Evolutionary conservation across 53 echinoderm and acorn worm genomes (phyloP).

Genomic region (Echinarachnius parma): DNA sequence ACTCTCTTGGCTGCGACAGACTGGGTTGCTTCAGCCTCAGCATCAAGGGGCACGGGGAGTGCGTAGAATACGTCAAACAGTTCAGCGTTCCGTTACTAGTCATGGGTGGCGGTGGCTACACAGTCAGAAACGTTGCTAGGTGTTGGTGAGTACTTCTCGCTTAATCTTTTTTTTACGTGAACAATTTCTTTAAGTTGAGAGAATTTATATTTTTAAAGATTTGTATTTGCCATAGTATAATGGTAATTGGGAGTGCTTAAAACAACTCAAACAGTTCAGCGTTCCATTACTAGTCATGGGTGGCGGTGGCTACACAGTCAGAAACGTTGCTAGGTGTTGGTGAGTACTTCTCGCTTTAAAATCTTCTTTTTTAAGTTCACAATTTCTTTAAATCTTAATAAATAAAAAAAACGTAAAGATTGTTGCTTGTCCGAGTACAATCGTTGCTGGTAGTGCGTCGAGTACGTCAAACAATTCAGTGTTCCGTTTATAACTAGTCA

Average conservation of each 20-base stretch:
- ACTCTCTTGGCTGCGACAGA: conserved; percentile 84
- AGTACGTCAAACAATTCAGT: conserved; percentile 93
- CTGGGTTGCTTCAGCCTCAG: conserved; percentile 97
- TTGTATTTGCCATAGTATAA: too few species aligned
- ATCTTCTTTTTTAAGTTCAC: too few species aligned
- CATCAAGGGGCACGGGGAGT: conserved; percentile 97
- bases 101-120: conserved; percentile 96
- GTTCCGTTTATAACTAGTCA: conserved; percentile 86
- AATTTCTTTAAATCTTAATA: too few species aligned
- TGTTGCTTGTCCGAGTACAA: too few species aligned
- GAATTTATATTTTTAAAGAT: too few species aligned
- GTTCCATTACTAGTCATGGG: conserved; percentile 91
- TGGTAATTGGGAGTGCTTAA: conserved; percentile 95
- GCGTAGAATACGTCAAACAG: conserved; percentile 91
- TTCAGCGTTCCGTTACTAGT: conserved; percentile 94
- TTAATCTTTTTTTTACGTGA: too few species aligned
- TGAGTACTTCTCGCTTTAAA: too few species aligned
- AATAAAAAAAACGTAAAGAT: too few species aligned
- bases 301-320: conserved; percentile 97
- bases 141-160: conserved; percentile 94
- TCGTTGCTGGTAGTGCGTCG: conserved; percentile 94
- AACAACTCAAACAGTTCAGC: conserved; percentile 91
- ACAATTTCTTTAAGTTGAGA: too few species aligned
- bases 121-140: conserved; percentile 95
- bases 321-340: conserved; percentile 98